Evolutionary conservation across 1,140 invertebrate species (phyloP), one percentile per base, ranked within the genome.

Genomic region (Bradysia coprophila): DNA sequence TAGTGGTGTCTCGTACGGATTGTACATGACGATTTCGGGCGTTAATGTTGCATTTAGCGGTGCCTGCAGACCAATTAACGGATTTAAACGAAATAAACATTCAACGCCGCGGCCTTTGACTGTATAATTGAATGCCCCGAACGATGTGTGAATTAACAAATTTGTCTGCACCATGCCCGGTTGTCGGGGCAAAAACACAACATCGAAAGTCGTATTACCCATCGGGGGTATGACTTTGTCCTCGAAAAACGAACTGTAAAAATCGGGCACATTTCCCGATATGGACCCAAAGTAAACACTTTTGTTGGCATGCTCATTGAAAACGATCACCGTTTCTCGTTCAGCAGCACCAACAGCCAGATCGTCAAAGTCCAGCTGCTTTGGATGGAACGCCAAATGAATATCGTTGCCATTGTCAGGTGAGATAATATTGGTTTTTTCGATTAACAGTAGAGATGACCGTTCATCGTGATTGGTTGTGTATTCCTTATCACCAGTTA

Each of bases 141-240:
- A 78, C 38, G 89, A 90, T 13, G 91, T 94, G 63, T 94, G 89
- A 55, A 97, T 85, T 63, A 81, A 86, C 55, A 97, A 73, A 61
- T 78, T 78, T 61, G 87, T 86, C 61, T 89, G 76, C 46, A 91
- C 76, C 53, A 75, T 75, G 46, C 89, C 90, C 64, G 91, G 78
- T 63, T 87, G 78, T 54, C 91, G 67, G 16, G 90, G 90, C 51
- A 96, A 71, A 66, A 93, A 95, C 43, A 95, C 86, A 50, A 96
- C 85, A 68, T 82, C 90, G 67, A 97, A 96, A 45, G 86, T 83
- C 48, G 91, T 95, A 62, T 95, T 95, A 38, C 82, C 81, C 43
- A 81, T 72, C 37, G 90, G 86, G 53, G 82, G 76, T 58, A 97
- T 78, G 61, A 89, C 83, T 70, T 87, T 88, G 55, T 87, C 78